A percentile compares a stretch with the other conserved stretches of the same genome.
phyloP scores from a whole-genome alignment of 2,113 vertebrate genomes.

The Pseudopodoces humilis region DNA sequence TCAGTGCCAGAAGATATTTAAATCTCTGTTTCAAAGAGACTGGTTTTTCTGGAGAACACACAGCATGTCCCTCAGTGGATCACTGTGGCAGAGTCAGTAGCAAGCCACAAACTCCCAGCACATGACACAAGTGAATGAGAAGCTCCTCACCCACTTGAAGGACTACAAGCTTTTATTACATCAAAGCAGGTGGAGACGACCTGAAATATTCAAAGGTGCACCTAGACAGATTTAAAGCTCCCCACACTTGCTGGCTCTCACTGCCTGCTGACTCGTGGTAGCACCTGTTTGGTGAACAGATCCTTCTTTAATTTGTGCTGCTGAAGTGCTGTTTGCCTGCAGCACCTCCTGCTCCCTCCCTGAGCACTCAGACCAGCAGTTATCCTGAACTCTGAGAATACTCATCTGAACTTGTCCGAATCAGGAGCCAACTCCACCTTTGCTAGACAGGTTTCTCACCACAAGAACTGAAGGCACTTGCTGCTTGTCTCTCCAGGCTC shows the following conservation, averaged over 20 bases:
- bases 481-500: not conserved
- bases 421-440: not conserved
- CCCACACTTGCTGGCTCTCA: not conserved
- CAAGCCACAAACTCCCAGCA: not conserved
- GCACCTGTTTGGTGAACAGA: not conserved
- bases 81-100: not conserved
- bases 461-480: not conserved
- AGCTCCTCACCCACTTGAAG: not conserved
- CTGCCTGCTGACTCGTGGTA: not conserved
- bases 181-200: not conserved
- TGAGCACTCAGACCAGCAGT: not conserved
- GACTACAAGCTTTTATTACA: not conserved
- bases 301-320: constrained; percentile 9
- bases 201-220: not conserved
- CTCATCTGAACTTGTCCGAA: not conserved
- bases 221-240: not conserved
- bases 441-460: constrained; percentile 18
- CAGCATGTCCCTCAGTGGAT: not conserved
- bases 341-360: not conserved
- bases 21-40: not conserved
- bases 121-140: not conserved
- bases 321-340: not conserved
- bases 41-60: not conserved
- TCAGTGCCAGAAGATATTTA: not conserved
- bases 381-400: not conserved